Percentiles rank a stretch among this genome's conserved stretches.
Conservation (phyloP, 35 echinoderm and acorn worm species). For the Diadema setosum region DNA sequence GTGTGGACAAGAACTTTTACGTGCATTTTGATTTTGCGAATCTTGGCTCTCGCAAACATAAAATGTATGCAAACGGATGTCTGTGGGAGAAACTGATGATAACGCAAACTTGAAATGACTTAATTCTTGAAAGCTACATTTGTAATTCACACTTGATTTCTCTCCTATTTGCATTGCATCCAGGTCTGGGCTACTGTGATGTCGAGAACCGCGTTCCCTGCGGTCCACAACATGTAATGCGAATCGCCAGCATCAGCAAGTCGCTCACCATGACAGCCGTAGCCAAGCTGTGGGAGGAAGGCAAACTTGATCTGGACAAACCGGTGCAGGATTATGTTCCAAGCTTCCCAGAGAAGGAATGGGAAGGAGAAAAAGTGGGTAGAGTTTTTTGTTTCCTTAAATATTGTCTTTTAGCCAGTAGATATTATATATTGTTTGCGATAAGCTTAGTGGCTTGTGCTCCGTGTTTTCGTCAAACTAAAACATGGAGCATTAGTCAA, state of each 20-base stretch:
- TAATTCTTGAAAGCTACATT: background rate
- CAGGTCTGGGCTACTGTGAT: slow-evolving; percentile 85
- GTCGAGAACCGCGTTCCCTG: slow-evolving; percentile 85
- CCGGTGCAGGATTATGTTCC: slow-evolving; percentile 81
- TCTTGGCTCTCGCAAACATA: too few species aligned
- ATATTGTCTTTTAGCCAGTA: background rate
- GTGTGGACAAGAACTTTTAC: too few species aligned
- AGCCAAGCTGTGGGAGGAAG: slow-evolving; percentile 74
- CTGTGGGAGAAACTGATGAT: too few species aligned
- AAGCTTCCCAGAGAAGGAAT: slow-evolving; percentile 76
- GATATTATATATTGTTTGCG: too few species aligned
- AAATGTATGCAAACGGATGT: too few species aligned
- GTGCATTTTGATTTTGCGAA: too few species aligned
- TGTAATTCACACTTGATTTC: background rate
- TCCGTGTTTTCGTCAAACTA: too few species aligned
- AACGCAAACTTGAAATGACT: too few species aligned
- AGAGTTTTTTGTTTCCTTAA: background rate
- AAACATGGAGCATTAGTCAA: background rate
- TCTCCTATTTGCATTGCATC: background rate
- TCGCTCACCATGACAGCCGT: slow-evolving; percentile 77
- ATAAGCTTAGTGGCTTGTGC: too few species aligned
- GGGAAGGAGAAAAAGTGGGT: slow-evolving; percentile 84
- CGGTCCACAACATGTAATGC: slow-evolving; percentile 30
- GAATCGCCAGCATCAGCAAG: slow-evolving; percentile 97
- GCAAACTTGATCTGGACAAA: slow-evolving; percentile 87